Evolutionary conservation across 2,797 vertebrate genomes (phyloP), one percentile per base, ranked within the genome.

Genomic region (Anguilla megastoma): DNA sequence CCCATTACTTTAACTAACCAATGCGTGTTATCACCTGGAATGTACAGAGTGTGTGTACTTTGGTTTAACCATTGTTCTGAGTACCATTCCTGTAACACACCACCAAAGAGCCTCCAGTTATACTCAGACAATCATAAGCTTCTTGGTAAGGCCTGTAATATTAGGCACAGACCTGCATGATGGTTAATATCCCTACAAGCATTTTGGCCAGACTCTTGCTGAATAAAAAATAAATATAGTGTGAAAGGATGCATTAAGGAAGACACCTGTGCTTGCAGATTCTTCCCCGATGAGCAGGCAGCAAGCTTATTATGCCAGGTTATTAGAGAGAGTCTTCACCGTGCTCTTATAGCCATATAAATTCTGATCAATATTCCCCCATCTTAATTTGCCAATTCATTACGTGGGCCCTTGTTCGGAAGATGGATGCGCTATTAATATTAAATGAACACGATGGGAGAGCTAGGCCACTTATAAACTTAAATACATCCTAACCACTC

Each of bases 331-430:
- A 87, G 84, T 90, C 92, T 91, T 93, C 91, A 93, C 92, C 91
- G 89, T 92, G 92, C 90, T 93, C 93, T 92, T 91, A 90, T 91
- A 86, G 88, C 87, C 89, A 90, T 76, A 63, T 82, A 93, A 89
- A 93, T 94, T 91, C 92, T 93, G 90, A 91, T 94, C 91, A 91
- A 90, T 92, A 93, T 91, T 88, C 89, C 92, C 92, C 92, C 90
- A 94, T 95, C 94, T 94, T 93, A 94, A 95, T 95, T 95, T 95
- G 90, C 85, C 91, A 92, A 93, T 93, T 94, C 92, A 95, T 96
- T 95, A 95, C 93, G 27, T 89, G 89, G 94, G 93, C 93, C 41
- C 94, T 96, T 93, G 92, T 92, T 91, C 85, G 88, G 92, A 94
- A 95, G 94, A 94, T 89, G 90, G 91, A 94, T 92, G 88, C 71